phyloP scores from a whole-genome alignment of 1,140 invertebrate species.

The Grapholita molesta region DNA sequence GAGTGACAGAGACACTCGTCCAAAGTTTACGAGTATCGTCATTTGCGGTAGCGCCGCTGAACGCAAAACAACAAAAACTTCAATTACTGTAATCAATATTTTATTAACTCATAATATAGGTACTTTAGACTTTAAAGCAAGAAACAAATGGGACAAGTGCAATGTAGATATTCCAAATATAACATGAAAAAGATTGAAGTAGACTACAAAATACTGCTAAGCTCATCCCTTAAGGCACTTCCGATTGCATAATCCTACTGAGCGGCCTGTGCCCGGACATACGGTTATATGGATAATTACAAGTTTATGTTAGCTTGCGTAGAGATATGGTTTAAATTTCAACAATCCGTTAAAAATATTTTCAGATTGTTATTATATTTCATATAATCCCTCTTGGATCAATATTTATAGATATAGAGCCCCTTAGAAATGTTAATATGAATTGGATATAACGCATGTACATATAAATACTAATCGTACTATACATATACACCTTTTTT shows the following conservation, averaged over 20 bases:
- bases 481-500: no score
- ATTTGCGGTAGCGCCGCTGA: no score
- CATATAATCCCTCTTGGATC: background rate
- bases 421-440: background rate
- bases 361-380: background rate
- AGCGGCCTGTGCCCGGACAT: no score
- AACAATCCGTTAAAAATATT: background rate
- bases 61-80: background rate
- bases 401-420: background rate
- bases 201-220: conserved; percentile 1
- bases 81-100: background rate
- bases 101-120: conserved; percentile 10
- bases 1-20: no score
- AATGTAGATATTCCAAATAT: conserved; percentile 1
- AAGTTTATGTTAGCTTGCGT: background rate
- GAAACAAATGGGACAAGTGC: conserved; percentile 14
- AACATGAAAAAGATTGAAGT: background rate
- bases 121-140: conserved; percentile 3
- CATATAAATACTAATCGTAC: no score
- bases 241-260: background rate
- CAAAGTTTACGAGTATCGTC: no score
- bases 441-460: no score
- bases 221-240: background rate
- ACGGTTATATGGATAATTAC: no score
- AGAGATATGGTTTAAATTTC: background rate